Conservation (phyloP, 2,113 vertebrate genomes). For the Datnioides undecimradiatus region DNA sequence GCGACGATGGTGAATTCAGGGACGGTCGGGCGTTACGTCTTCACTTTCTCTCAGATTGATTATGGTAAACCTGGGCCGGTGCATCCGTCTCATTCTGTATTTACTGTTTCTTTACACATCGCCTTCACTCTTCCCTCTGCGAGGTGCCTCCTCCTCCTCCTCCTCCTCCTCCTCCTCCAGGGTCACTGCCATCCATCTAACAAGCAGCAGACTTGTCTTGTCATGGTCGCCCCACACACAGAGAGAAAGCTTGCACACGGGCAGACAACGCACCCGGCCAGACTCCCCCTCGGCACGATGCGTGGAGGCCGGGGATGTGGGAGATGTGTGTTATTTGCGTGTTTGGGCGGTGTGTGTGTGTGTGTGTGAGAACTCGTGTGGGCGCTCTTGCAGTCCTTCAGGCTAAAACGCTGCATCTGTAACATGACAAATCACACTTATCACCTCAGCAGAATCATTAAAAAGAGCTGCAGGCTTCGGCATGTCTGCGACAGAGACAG, state of each 20-base stretch:
- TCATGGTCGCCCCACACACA: constrained; percentile 28
- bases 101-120: background rate
- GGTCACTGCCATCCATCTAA: constrained; percentile 45
- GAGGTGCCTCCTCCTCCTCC: constrained; percentile 24
- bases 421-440: constrained; percentile 60
- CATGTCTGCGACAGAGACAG: background rate
- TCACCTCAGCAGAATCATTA: constrained; percentile 53
- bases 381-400: constrained; percentile 15
- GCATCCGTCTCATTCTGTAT: background rate
- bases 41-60: background rate
- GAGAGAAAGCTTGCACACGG: background rate
- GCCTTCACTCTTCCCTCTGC: background rate
- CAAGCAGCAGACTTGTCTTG: constrained; percentile 32
- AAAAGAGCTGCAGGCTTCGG: constrained; percentile 36
- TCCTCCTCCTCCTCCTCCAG: constrained; percentile 44
- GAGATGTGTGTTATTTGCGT: constrained; percentile 29
- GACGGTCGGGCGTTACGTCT: background rate
- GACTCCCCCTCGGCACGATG: constrained; percentile 26
- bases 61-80: background rate
- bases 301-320: constrained; percentile 15
- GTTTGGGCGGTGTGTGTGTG: constrained; percentile 25
- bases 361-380: constrained; percentile 15
- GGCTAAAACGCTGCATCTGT: constrained; percentile 41
- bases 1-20: background rate
- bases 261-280: constrained; percentile 13